These are phyloP conservation scores for Melopsittacus undulatus DNA, from an alignment of 2,797 vertebrate species.

Conservation along the genomic window DNA sequence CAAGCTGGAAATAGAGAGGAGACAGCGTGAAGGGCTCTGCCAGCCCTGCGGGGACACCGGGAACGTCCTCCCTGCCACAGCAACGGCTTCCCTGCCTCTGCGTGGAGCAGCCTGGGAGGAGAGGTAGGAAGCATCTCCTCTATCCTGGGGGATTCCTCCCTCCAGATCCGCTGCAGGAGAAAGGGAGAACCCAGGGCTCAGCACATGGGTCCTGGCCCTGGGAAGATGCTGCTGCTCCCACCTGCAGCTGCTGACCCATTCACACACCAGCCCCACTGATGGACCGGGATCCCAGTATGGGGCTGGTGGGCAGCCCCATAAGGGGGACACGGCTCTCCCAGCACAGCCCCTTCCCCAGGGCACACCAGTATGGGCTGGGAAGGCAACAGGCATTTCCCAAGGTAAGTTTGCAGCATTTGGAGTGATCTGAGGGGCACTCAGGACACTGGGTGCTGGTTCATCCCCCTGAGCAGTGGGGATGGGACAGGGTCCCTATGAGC, in stretches of 20 bases:
- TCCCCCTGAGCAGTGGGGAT: accelerated
- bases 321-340: background rate
- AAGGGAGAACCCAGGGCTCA: background rate
- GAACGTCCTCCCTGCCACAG: background rate
- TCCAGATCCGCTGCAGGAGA: background rate
- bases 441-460: accelerated
- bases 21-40: background rate
- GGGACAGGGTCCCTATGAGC: accelerated
- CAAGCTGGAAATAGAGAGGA: conserved; percentile 2
- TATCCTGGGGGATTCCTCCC: background rate
- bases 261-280: accelerated
- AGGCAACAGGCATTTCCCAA: background rate
- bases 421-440: accelerated
- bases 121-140: background rate
- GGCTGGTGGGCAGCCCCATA: background rate
- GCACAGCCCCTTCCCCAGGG: background rate
- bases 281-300: accelerated
- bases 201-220: background rate
- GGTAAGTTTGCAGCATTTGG: background rate
- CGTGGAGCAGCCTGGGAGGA: background rate
- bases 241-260: background rate
- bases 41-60: background rate
- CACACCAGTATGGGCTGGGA: accelerated
- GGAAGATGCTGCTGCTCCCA: accelerated
- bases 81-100: background rate